Percentiles rank a stretch among this genome's conserved stretches.
Conservation (phyloP, 2,888 invertebrate species). For the Didymodactylos carnosus region DNA sequence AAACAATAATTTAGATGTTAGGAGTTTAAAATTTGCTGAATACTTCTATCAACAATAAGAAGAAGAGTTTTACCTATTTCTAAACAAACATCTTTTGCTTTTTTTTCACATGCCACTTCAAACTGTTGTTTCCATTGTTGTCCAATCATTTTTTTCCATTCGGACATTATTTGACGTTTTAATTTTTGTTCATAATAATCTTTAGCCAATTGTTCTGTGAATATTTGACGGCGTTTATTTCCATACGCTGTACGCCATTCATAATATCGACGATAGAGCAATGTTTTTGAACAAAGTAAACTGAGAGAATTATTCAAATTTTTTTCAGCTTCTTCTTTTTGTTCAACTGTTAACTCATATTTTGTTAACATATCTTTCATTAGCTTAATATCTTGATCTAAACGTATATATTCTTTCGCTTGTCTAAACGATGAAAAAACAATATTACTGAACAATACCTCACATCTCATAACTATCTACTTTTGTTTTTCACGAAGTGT, state of each 20-base stretch:
- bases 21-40: too few relatives aligned
- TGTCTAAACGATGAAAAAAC: not conserved
- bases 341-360: not conserved
- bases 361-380: not conserved
- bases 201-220: not conserved
- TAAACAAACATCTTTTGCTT: conserved; percentile 30
- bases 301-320: not conserved
- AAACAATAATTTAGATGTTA: too few relatives aligned
- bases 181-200: not conserved
- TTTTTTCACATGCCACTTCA: conserved; percentile 30
- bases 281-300: not conserved
- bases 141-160: not conserved
- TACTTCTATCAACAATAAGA: too few relatives aligned
- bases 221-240: not conserved
- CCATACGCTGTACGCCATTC: not conserved
- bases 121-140: conserved; percentile 13
- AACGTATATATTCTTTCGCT: not conserved
- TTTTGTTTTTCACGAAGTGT: not conserved
- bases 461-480: not conserved
- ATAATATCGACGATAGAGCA: not conserved
- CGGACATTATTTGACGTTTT: not conserved
- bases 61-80: too few relatives aligned
- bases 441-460: not conserved
- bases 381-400: not conserved
- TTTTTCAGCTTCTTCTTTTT: not conserved